Evolutionary conservation across 1,140 invertebrate genomes (phyloP).

Genomic region (Agrypnia vestita): DNA sequence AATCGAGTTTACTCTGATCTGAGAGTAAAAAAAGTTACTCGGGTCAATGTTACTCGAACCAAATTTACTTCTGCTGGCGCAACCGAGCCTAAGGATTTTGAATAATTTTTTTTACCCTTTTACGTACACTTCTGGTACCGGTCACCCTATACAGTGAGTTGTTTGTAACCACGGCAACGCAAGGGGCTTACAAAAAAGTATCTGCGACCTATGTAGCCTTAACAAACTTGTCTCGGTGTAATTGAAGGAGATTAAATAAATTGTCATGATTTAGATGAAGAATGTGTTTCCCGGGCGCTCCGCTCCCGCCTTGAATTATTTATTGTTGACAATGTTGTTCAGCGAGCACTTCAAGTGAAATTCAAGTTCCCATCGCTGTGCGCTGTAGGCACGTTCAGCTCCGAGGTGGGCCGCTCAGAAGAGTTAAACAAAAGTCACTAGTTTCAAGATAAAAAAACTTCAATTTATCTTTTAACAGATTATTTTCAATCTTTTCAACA

Average conservation of each 20-base stretch:
- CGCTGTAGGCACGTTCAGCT: not conserved
- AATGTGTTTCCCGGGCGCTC: slow-evolving; percentile 44
- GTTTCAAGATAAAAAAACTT: slow-evolving; percentile 14
- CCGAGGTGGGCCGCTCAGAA: not conserved
- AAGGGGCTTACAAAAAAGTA: slow-evolving; percentile 22
- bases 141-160: too few relatives aligned
- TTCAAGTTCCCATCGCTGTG: too few relatives aligned
- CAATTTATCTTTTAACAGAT: not conserved
- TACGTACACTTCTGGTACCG: too few relatives aligned
- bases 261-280: slow-evolving; percentile 55
- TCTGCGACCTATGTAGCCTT: slow-evolving; percentile 35
- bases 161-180: too few relatives aligned
- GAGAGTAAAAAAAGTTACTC: too few relatives aligned
- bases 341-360: not conserved
- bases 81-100: too few relatives aligned
- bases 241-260: slow-evolving; percentile 52
- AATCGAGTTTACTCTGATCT: too few relatives aligned
- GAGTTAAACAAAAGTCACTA: slow-evolving; percentile 9
- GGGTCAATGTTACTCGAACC: too few relatives aligned
- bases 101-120: too few relatives aligned
- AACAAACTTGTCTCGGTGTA: slow-evolving; percentile 50
- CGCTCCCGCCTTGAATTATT: slow-evolving; percentile 33
- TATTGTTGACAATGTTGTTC: not conserved
- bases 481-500: not conserved
- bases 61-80: too few relatives aligned